phyloP scores from a whole-genome alignment of 2,113 vertebrate species.

The Merops nubicus region DNA sequence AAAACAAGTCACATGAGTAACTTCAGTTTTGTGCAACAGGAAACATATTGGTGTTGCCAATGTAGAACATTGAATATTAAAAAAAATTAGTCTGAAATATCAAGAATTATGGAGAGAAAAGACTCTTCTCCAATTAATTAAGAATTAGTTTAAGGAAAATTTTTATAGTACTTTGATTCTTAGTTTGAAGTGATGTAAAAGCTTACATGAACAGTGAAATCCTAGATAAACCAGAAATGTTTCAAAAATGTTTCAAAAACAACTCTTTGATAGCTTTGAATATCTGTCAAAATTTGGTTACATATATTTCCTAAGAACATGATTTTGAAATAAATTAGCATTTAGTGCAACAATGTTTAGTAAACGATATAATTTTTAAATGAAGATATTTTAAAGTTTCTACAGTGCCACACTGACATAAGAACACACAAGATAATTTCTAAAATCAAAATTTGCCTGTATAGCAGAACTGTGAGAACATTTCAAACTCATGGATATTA shows the following conservation, averaged over 20 bases:
- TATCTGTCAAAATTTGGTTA: neutral
- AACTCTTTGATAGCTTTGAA: neutral
- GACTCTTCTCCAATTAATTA: neutral
- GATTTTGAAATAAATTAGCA: neutral
- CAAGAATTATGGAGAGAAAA: neutral
- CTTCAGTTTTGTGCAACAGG: neutral
- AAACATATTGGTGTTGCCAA: rapidly evolving
- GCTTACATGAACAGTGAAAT: neutral
- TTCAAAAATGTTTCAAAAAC: neutral
- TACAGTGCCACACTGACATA: neutral
- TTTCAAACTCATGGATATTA: neutral
- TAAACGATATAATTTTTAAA: neutral
- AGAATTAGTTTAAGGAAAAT: neutral
- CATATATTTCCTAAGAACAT: neutral
- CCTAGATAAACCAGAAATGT: neutral
- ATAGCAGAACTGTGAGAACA: neutral
- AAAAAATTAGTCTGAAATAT: neutral
- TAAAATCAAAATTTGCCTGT: neutral
- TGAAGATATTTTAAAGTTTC: neutral
- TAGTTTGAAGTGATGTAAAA: neutral
- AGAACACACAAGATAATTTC: neutral
- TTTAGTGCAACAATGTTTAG: neutral
- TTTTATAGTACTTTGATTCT: neutral
- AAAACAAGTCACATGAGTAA: neutral
- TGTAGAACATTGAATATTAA: neutral